Evolutionary conservation across 2,888 invertebrate genomes (phyloP), one percentile per base, ranked within the genome.

Genomic region (Zaprionus obscuricornis): DNA sequence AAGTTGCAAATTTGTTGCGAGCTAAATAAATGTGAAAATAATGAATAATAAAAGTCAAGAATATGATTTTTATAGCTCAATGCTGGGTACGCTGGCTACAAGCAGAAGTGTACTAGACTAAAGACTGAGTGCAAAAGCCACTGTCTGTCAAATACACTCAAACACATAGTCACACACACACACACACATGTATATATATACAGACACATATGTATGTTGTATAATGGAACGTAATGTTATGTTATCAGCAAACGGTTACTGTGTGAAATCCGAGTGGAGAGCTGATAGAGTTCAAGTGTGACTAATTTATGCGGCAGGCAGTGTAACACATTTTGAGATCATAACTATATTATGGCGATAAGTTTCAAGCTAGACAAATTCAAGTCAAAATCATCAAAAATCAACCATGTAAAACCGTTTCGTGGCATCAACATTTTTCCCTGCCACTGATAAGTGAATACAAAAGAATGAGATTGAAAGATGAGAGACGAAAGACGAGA

Each of bases 31-130:
- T 87, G 87, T 68, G 86, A 85, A 86, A 83, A 87, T 87, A 87
- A 87, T 87, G 87, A 88, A 88, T 87, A 88, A 88, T 88, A 87
- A 88, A 88, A 87, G 88, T 88, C 87, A 87, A 75, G 73, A 69
- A 87, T 87, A 87, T 78, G 87, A 84, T 70, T 86, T 86, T 87
- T 87, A 65, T 51, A 57, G 56, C 43, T 55, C 54, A 60, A 60
- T 47, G 42, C n/a, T n/a, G n/a, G n/a, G n/a, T n/a, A n/a, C n/a
- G n/a, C n/a, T n/a, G n/a, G n/a, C n/a, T n/a, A n/a, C n/a, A n/a
- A n/a, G n/a, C n/a, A n/a, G n/a, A n/a, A n/a, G n/a, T n/a, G n/a
- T n/a, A n/a, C n/a, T n/a, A n/a, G n/a, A n/a, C 18, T 18, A n/a
- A n/a, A n/a, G 11, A 47, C 36, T 14, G 47, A 51, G 65, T 56